Base-by-base conservation (phyloP, 2,113 vertebrate species). In the Percina caprodes region DNA sequence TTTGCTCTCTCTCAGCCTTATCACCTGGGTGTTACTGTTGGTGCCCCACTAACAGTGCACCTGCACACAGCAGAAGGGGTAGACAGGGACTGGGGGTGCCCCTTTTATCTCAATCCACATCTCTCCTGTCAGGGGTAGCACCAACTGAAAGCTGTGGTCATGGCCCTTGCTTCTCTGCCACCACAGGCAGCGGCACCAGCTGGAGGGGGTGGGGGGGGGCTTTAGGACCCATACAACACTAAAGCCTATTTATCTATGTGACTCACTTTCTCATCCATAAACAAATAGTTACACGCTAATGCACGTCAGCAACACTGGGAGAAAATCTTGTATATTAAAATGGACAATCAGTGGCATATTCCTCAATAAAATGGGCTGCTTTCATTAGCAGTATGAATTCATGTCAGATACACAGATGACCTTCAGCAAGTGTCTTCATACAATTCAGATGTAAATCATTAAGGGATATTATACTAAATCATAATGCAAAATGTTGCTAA, bases 11-110 rank as follows among this genome's bases (percentile, higher is more conserved):
- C 80, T 55, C 69, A 67, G 82, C 73, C 78, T 80, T 33, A 96
- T 95, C 97, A 97, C 86, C 94, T 92, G 91, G 94, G 21, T 91
- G 90, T 84, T 96, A 96, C 97, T 90, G 97, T 92, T 96, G 63
- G 82, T 93, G 79, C 5, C 56, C 96, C 96, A 96, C 96, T 96
- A 95, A 93, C 94, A 92, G 71, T 71, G 92, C 55, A 69, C 52
- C 55, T 87, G 54, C 67, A 86, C 70, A 69, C 82, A 79, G 67
- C 60, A 73, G 65, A 77, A 69, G 74, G 84, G 86, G 75, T 72
- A 82, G 45, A 75, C 86, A 70, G 79, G 74, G 0, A 78, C 89
- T 94, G 93, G 95, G 95, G 96, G 96, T 95, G 92, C 94, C 96
- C 96, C 95, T 90, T 23, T 70, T 94, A 93, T 94, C 95, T 80